Conservation (phyloP, 2,797 vertebrate genomes). For the Urocyon cinereoargenteus region DNA sequence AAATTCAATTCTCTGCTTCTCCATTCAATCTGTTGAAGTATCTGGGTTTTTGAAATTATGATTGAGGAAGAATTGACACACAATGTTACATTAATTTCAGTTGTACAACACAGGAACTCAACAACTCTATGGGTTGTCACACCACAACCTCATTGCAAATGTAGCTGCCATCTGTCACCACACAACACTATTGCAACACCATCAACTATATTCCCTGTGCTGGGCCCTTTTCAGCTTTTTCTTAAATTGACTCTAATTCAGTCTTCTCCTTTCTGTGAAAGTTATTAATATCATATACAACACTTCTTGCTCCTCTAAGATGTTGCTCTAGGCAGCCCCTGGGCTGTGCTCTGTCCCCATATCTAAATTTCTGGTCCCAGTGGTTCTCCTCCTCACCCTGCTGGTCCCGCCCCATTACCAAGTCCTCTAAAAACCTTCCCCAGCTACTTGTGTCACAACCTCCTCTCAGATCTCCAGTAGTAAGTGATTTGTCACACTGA, state of each 20-base stretch:
- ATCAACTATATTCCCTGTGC: background rate
- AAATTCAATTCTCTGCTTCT: background rate
- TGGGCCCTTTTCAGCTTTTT: background rate
- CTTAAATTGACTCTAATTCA: background rate
- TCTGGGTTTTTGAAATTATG: background rate
- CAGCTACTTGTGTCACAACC: background rate
- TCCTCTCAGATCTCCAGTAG: background rate
- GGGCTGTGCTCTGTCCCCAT: background rate
- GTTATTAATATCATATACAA: background rate
- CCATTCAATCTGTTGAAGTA: background rate
- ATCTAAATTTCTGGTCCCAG: background rate
- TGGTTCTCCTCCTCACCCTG: background rate
- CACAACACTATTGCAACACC: background rate
- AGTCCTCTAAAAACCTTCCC: background rate
- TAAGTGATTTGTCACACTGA: background rate
- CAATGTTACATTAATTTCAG: background rate
- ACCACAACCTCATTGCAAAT: background rate
- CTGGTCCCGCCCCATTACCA: background rate
- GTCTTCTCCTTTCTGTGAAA: background rate
- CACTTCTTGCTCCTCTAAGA: background rate
- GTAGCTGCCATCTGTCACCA: background rate
- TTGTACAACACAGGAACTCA: background rate
- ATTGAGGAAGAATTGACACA: background rate
- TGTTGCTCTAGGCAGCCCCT: background rate
- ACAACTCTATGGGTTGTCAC: background rate